These are phyloP conservation scores for Caenorhabditis auriculariae DNA, from an alignment of 2,888 invertebrate species.

Conservation along the genomic window DNA sequence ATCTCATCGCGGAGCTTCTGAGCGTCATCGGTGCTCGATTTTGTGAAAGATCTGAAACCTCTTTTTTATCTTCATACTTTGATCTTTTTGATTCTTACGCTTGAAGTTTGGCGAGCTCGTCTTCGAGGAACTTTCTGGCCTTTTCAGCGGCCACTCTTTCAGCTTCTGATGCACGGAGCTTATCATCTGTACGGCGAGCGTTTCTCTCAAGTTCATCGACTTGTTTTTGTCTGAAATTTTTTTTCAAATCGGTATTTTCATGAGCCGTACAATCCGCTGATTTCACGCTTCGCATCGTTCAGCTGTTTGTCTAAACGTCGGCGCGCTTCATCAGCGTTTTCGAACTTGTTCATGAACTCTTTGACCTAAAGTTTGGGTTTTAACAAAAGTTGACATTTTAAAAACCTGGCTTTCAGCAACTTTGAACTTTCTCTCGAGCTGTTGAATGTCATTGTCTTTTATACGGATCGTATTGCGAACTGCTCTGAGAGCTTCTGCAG, in stretches of 20 bases:
- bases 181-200: constrained; percentile 56
- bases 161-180: constrained; percentile 49
- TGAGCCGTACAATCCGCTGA: constrained; percentile 34
- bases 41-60: constrained; percentile 45
- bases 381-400: not conserved
- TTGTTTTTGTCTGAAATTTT: constrained; percentile 15
- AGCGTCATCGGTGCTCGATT: constrained; percentile 52
- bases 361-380: constrained; percentile 24
- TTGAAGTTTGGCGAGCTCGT: constrained; percentile 57
- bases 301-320: constrained; percentile 58
- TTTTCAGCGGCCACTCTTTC: constrained; percentile 56
- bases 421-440: constrained; percentile 56
- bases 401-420: constrained; percentile 51
- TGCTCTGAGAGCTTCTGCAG: constrained; percentile 55
- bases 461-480: constrained; percentile 56
- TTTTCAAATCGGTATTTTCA: not conserved
- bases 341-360: constrained; percentile 54
- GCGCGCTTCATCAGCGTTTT: constrained; percentile 55
- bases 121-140: constrained; percentile 58
- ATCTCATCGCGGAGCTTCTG: constrained; percentile 57
- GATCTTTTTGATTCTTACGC: constrained; percentile 26
- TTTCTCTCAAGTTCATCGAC: constrained; percentile 56
- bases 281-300: constrained; percentile 50
- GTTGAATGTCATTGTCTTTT: constrained; percentile 60
- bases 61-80: constrained; percentile 1